phyloP scores from a whole-genome alignment of 2,797 vertebrate genomes.

The Notoglanidium macrostoma region DNA sequence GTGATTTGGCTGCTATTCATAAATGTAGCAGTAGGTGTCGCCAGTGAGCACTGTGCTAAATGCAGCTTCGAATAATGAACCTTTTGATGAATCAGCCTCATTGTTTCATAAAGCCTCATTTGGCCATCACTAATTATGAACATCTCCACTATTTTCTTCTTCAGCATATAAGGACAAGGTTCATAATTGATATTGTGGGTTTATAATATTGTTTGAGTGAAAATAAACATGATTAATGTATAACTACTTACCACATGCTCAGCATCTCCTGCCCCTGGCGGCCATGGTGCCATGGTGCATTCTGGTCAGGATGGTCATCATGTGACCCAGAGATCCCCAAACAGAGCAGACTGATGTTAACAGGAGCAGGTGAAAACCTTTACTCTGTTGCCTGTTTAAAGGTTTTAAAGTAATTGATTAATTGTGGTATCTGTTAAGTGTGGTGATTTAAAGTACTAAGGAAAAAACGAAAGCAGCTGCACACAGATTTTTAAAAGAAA shows the following conservation, averaged over 20 bases:
- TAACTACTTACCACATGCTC: neutral
- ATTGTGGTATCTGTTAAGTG: neutral
- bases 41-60: no score
- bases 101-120: no score
- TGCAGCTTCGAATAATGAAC: no score
- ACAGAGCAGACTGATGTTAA: neutral
- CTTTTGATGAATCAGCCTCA: no score
- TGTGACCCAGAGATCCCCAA: neutral
- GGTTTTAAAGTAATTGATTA: neutral
- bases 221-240: neutral
- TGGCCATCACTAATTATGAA: no score
- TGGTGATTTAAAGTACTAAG: no score
- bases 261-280: neutral
- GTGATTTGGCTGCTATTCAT: no score
- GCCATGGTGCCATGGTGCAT: neutral
- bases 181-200: no score
- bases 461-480: neutral
- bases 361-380: neutral
- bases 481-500: neutral
- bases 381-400: neutral
- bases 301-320: neutral
- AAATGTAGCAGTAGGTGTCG: no score
- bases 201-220: no score
- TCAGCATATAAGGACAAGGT: no score
- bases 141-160: no score